phyloP scores from a whole-genome alignment of 2,113 vertebrate genomes.

The Parotia lawesii region DNA sequence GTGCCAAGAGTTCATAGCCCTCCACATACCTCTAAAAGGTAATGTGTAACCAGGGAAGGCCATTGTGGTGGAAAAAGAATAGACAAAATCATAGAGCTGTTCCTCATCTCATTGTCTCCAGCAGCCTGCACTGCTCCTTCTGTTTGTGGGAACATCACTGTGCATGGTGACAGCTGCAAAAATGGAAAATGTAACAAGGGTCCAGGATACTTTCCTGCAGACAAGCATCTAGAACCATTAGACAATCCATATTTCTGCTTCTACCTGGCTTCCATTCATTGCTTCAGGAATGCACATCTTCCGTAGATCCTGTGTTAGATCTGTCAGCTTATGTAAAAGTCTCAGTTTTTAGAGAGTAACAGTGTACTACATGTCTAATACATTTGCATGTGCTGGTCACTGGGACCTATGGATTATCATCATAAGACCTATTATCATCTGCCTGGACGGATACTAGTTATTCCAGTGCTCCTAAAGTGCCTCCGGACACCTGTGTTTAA shows the following conservation, averaged over 20 bases:
- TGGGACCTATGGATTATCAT: too few relatives aligned
- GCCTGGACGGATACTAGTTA: not conserved
- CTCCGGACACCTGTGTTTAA: not conserved
- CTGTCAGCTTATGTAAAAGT: not conserved
- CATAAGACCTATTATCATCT: not conserved
- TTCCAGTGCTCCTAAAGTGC: not conserved
- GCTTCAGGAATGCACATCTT: not conserved
- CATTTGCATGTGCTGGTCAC: not conserved
- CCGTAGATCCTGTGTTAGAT: not conserved
- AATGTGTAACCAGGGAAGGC: not conserved
- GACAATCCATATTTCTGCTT: not conserved
- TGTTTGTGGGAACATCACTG: not conserved
- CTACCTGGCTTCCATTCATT: not conserved
- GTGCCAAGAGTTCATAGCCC: too few relatives aligned
- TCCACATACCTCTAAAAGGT: not conserved
- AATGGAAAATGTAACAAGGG: accelerated
- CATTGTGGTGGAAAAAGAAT: not conserved
- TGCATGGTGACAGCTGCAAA: not conserved
- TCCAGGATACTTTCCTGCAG: not conserved
- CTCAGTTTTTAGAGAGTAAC: not conserved
- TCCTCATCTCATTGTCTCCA: not conserved
- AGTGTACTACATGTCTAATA: not conserved
- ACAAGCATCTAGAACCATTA: not conserved
- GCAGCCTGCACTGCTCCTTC: not conserved
- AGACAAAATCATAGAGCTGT: not conserved